Conservation (phyloP, 2,888 invertebrate species). For the Drosophila trichaetosa region DNA sequence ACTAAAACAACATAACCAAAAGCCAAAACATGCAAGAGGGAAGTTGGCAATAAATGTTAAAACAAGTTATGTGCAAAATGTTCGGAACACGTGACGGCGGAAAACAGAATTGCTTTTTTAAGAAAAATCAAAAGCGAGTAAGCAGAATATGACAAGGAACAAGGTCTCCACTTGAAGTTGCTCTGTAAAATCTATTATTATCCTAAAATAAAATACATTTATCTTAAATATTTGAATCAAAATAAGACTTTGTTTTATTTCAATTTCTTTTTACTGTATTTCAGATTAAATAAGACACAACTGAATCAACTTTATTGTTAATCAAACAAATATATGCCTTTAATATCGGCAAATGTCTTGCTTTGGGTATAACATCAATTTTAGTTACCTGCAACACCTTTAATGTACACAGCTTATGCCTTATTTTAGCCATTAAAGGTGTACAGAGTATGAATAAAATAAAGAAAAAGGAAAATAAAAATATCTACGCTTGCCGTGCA, state of each 20-base stretch:
- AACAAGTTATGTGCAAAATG: slow-evolving; percentile 78
- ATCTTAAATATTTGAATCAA: neutral
- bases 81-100: slow-evolving; percentile 67
- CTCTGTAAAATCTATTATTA: neutral
- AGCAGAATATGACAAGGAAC: neutral
- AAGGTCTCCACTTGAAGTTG: neutral
- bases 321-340: neutral
- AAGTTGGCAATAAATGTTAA: slow-evolving; percentile 78
- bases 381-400: neutral
- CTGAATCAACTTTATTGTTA: neutral
- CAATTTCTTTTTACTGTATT: neutral
- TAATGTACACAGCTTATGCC: neutral
- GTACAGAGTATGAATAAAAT: slow-evolving; percentile 4
- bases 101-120: neutral
- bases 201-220: neutral
- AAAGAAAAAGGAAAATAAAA: neutral
- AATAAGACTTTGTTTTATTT: neutral
- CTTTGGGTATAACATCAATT: neutral
- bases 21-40: slow-evolving; percentile 51
- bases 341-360: neutral
- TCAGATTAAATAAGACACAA: neutral
- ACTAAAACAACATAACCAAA: slow-evolving; percentile 40
- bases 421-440: neutral
- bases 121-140: slow-evolving; percentile 12
- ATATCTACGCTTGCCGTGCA: slow-evolving; percentile 10